phyloP scores from a whole-genome alignment of 1,140 invertebrate species.

The Atta colombica region DNA sequence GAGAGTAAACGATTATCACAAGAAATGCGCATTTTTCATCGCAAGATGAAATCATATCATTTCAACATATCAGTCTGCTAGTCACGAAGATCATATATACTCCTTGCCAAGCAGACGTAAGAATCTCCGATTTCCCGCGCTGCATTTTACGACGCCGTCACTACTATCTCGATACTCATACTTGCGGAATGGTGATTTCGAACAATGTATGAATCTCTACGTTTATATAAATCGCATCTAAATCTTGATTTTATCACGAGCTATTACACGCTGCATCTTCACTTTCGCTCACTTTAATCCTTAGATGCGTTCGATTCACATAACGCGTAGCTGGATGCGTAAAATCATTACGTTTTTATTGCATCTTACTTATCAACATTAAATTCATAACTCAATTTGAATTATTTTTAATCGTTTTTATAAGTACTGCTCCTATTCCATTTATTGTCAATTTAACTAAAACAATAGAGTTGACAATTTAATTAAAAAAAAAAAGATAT shows the following conservation, averaged over 20 bases:
- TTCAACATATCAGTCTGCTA: neutral
- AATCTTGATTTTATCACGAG: slow-evolving; percentile 38
- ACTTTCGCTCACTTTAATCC: slow-evolving; percentile 28
- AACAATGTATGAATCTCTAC: neutral
- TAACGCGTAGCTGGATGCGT: neutral
- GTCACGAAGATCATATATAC: slow-evolving; percentile 11
- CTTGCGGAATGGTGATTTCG: neutral
- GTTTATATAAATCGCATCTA: neutral
- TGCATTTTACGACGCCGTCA: slow-evolving; percentile 7
- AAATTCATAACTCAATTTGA: too few species aligned
- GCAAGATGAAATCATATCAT: neutral
- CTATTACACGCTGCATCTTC: slow-evolving; percentile 21
- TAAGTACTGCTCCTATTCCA: too few species aligned
- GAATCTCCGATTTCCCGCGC: neutral
- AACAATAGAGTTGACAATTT: too few species aligned
- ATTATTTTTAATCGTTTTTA: too few species aligned
- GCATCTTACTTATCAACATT: neutral
- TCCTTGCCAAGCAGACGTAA: neutral
- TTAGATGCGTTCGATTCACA: neutral
- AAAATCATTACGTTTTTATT: slow-evolving; percentile 1
- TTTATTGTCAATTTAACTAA: too few species aligned
- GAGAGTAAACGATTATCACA: neutral
- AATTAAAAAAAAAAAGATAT: too few species aligned
- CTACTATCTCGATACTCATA: neutral
- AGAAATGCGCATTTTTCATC: neutral